Conservation (phyloP, 1,140 invertebrate species). For the Lepidurus apus region DNA sequence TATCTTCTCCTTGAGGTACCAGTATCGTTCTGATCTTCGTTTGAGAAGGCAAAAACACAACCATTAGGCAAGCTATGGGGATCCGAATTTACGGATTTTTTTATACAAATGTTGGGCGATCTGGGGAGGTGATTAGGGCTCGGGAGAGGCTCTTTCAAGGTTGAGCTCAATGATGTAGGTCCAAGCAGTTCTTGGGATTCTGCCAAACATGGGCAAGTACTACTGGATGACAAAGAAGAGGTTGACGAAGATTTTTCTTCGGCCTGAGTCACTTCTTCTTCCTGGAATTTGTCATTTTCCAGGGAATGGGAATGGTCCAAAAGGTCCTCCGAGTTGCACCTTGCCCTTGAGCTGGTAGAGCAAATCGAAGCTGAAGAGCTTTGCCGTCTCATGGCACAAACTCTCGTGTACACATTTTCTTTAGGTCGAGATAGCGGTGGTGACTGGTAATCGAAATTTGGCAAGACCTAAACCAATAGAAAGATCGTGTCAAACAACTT, state of each 20-base stretch:
- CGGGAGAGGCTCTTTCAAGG: constrained; percentile 17
- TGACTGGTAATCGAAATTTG: constrained; percentile 26
- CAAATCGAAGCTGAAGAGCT: constrained; percentile 70
- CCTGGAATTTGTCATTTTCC: constrained; percentile 7
- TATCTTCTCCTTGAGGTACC: neutral
- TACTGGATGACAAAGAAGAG: neutral
- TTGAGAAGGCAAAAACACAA: neutral
- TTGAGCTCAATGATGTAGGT: neutral
- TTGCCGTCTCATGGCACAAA: constrained; percentile 69
- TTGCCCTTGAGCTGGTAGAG: constrained; percentile 39
- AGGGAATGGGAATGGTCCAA: constrained; percentile 34
- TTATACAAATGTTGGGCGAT: neutral
- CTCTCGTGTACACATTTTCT: constrained; percentile 47
- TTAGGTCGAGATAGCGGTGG: constrained; percentile 19
- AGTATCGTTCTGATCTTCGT: neutral
- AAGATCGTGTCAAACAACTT: constrained; percentile 46
- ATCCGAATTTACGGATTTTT: neutral
- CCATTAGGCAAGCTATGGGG: constrained; percentile 22
- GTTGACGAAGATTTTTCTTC: neutral
- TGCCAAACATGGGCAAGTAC: neutral
- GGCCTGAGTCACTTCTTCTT: constrained; percentile 4
- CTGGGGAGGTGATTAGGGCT: neutral
- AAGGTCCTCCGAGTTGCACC: constrained; percentile 35
- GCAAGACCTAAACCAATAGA: constrained; percentile 1
- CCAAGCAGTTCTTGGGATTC: neutral